Base-by-base conservation (phyloP, 2,113 vertebrate species). In the Aythya baeri region DNA sequence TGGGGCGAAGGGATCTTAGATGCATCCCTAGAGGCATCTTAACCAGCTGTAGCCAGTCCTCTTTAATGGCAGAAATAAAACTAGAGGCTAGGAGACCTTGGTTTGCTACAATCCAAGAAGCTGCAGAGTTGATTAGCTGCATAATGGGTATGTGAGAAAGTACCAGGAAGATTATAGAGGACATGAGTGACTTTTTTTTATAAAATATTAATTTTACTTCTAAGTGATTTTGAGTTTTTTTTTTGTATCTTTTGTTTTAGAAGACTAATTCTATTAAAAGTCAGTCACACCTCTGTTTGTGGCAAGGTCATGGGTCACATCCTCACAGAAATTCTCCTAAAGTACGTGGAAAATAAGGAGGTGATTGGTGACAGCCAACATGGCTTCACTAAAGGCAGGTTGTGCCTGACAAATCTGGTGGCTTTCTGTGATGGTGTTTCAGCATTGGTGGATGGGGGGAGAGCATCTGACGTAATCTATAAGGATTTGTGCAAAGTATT, bases 151-250 rank as follows among this genome's bases (percentile, higher is more conserved):
- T 72, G 12, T 76, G n/a, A n/a, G 14, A 44, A 77, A 20, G 11
- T 34, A 36, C 52, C 52, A 41, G 27, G 26, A 54, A 52, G 63
- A 58, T 77, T 7, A 9, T 34, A 14, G 73, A 73, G 26, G 9
- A 38, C 14, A 20, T 7, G n/a, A 7, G 9, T 50, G 44, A 54
- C 36, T 27, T 18, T 65, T 65, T 36, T 74, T 66, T 50, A 49
- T 49, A 49, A 74, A 88, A 66, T 11, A 27, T 62, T 58, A n/a
- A 16, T 83, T 88, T 79, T 70, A 83, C 13, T 78, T 92, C 22
- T 57, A 15, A 0, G 0, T 87, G 12, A 17, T 76, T 88, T 63
- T 73, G 20, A 66, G 11, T 41, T 2, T 75, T 85, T 34, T 46
- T 46, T 76, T 72, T 25, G 11, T 71, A 36, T 72, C 3, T 74